Evolutionary conservation across 2,888 invertebrate species (phyloP).

Genomic region (Cryptophagus acutangulus): DNA sequence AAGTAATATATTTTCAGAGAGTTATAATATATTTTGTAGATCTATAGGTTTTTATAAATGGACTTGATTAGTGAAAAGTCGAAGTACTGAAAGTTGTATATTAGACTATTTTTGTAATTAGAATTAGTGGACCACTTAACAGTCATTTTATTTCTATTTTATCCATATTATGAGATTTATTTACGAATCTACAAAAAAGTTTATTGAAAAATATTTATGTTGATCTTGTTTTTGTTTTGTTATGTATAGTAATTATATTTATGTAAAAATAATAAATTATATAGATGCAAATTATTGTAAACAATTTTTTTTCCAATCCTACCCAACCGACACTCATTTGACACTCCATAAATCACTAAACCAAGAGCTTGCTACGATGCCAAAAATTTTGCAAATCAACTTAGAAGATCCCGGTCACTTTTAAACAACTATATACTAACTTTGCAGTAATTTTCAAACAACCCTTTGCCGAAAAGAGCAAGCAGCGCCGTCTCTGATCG

Average conservation of each 20-base stretch:
- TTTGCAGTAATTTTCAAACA: too few species aligned
- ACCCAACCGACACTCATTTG: too few species aligned
- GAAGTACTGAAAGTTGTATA: constrained; percentile 19
- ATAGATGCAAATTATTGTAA: constrained; percentile 7
- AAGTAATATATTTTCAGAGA: background rate
- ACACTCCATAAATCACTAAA: too few species aligned
- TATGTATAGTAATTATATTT: constrained; percentile 20
- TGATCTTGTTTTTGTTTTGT: constrained; percentile 16
- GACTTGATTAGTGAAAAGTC: constrained; percentile 12
- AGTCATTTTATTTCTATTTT: constrained; percentile 8
- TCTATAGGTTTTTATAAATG: background rate
- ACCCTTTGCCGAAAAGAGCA: too few species aligned
- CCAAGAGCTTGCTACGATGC: too few species aligned
- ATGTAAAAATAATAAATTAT: constrained; percentile 18
- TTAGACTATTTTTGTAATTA: constrained; percentile 15
- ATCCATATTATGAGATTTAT: constrained; percentile 8
- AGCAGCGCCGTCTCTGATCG: too few species aligned
- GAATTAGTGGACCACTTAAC: constrained; percentile 6
- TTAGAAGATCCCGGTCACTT: too few species aligned
- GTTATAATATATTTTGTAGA: too few species aligned
- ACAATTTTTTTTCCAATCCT: too few species aligned
- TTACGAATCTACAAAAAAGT: constrained; percentile 7
- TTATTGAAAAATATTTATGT: constrained; percentile 8
- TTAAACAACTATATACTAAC: too few species aligned
- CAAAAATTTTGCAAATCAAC: too few species aligned